Base-by-base conservation (phyloP, 1,140 invertebrate species). In the Himalopsyche phryganea region DNA sequence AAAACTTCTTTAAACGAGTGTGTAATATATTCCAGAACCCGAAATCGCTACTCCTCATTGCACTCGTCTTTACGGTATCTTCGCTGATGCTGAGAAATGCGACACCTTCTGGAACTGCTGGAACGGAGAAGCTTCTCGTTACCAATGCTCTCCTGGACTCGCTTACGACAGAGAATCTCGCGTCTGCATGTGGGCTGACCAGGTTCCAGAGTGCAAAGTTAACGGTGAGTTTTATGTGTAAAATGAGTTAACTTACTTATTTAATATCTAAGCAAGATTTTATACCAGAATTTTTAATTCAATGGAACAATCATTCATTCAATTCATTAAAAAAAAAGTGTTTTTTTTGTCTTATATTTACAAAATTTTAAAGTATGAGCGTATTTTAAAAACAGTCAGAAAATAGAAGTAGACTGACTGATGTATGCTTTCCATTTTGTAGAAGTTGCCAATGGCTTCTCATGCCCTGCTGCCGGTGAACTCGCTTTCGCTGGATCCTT, bases 21-120 rank as follows among this genome's bases (percentile, higher is more conserved):
- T n/a, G n/a, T n/a, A n/a, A n/a, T n/a, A 19, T 45, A 32, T 68
- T 69, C 35, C 74, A 91, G 91, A 96, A 69, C 90, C 91, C 11
- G 83, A 93, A 67, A 89, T 95, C 66, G 81, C 85, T 33, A 90
- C 92, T 13, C 81, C 90, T 0, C 89, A 96, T 73, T 96, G 93
- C 69, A 69, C 88, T 10, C 81, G 92, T 45, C 77, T 96, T 41
- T 95, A 96, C 74, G 94, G 94, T 69, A 94, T 96, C 75, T 96
- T 96, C 83, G 72, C 91, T 52, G 92, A 96, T 71, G 87, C 88
- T 15, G 77, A 81, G 59, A 92, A 94, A 73, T 95, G 93, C 74
- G 89, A 93, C 72, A 88, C 91, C 1, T 96, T 96, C 86, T 96
- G 92, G 89, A 94, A 93, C 73, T 96, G 94, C 76, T 95, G 93